Evolutionary conservation across 2,888 invertebrate genomes (phyloP), one percentile per base, ranked within the genome.

Genomic region (Neoscelio sp.): DNA sequence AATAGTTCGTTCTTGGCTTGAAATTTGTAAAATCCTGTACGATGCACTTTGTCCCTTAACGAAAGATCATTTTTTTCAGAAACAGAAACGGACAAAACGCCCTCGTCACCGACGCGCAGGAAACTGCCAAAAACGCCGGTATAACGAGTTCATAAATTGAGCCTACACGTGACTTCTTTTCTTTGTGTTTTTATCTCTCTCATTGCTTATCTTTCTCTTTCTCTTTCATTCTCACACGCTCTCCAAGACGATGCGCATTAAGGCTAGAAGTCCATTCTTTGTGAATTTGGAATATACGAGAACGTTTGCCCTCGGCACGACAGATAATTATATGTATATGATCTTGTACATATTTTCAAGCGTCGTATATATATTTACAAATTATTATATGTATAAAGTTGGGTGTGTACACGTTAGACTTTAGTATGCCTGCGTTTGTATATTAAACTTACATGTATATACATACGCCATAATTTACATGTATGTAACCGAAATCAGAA

Each of bases 51-150:
- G 33, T 73, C 13, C 44, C 64, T 77, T 80, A 64, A 78, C 38
- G 13, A 56, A 67, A 10, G 7, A 42, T 48, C 5, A 42, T 79
- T 74, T 82, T 86, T 93, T 92, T 87, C 95, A 96, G 96, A 96
- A 92, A 94, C 95, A 86, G 96, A 96, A 91, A 93, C 93, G 90
- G 96, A 96, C 92, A 96, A 96, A 93, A 94, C 95, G 87, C 96
- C 96, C 89, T 95, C 96, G 85, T 96, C 96, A 89, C 96, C 97
- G 88, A 96, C 97, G 85, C 94, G 97, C 93, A 94, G 97, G 94
- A 97, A 97, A 95, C 94, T 98, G 92, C 97, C 97, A 91, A 97
- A 97, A 94, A 97, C 97, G 92, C 97, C 97, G 95, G 97, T 97
- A 96, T 96, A 96, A 96, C 87, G 86, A 90, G 89, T 89, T 90